phyloP scores from a whole-genome alignment of 2,888 invertebrate species.

The Xanthia icteritia region DNA sequence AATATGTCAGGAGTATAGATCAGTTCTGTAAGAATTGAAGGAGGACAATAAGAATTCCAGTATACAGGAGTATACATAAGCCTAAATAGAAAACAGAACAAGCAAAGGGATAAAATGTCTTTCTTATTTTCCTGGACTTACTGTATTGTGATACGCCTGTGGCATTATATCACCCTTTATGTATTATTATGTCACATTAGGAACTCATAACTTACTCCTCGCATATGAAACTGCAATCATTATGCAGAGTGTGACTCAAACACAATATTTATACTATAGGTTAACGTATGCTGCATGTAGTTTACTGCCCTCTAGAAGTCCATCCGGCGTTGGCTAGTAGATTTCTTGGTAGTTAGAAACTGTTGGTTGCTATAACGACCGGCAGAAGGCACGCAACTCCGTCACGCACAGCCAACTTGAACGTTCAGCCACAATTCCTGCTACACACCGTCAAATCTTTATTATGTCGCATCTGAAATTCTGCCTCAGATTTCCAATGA shows the following conservation, averaged over 20 bases:
- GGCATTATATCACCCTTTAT: slow-evolving; percentile 28
- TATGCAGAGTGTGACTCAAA: slow-evolving; percentile 33
- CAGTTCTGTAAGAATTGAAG: background rate
- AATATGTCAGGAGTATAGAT: slow-evolving; percentile 12
- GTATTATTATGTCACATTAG: slow-evolving; percentile 43
- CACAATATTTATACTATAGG: slow-evolving; percentile 28
- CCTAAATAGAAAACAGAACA: slow-evolving; percentile 1
- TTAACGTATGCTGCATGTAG: slow-evolving; percentile 44
- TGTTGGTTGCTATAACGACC: slow-evolving; percentile 77
- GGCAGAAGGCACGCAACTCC: slow-evolving; percentile 75
- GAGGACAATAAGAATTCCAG: slow-evolving; percentile 1
- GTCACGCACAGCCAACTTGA: slow-evolving; percentile 77
- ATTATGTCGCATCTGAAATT: slow-evolving; percentile 47
- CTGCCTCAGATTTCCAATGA: slow-evolving; percentile 21
- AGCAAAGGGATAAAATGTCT: background rate
- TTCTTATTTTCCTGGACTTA: slow-evolving; percentile 2
- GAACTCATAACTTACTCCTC: slow-evolving; percentile 28
- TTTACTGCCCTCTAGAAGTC: slow-evolving; percentile 65
- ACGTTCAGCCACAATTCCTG: slow-evolving; percentile 66
- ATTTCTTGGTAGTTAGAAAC: slow-evolving; percentile 74
- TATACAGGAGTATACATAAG: background rate
- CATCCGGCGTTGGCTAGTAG: slow-evolving; percentile 62
- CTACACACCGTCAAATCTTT: slow-evolving; percentile 62
- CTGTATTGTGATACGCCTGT: slow-evolving; percentile 14
- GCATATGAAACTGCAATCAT: slow-evolving; percentile 33